A percentile compares a stretch with the other conserved stretches of the same genome.
Evolutionary conservation across 2,888 invertebrate species (phyloP).

Genomic region (Dynastes maya): DNA sequence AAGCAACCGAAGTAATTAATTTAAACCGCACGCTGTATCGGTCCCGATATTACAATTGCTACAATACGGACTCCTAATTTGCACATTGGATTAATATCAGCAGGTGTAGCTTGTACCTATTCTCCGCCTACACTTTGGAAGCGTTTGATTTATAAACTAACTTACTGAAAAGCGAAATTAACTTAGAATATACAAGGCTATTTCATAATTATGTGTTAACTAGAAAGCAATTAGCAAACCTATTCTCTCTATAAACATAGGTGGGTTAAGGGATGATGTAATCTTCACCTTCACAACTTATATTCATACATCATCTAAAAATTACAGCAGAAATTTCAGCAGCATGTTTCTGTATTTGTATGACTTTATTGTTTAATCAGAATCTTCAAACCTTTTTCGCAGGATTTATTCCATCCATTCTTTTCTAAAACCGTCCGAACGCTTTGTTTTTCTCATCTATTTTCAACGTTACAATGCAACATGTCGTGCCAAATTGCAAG

Average conservation of each 20-base stretch:
- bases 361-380: too few species aligned
- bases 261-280: neutral
- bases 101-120: neutral
- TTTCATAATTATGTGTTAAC: neutral
- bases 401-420: too few species aligned
- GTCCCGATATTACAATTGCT: conserved; percentile 28
- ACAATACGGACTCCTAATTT: conserved; percentile 20
- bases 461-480: too few species aligned
- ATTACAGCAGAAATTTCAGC: too few species aligned
- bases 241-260: neutral
- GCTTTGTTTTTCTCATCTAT: too few species aligned
- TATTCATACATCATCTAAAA: too few species aligned
- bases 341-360: too few species aligned
- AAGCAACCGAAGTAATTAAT: conserved; percentile 47
- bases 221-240: neutral
- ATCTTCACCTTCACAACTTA: neutral
- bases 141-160: neutral
- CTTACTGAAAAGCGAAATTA: neutral
- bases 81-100: conserved; percentile 21
- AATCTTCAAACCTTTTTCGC: too few species aligned
- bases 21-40: conserved; percentile 37
- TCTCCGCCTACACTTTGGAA: neutral
- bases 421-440: too few species aligned
- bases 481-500: too few species aligned
- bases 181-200: neutral